Conservation (phyloP, 2,888 invertebrate genomes). For the Eristalis pertinax region DNA sequence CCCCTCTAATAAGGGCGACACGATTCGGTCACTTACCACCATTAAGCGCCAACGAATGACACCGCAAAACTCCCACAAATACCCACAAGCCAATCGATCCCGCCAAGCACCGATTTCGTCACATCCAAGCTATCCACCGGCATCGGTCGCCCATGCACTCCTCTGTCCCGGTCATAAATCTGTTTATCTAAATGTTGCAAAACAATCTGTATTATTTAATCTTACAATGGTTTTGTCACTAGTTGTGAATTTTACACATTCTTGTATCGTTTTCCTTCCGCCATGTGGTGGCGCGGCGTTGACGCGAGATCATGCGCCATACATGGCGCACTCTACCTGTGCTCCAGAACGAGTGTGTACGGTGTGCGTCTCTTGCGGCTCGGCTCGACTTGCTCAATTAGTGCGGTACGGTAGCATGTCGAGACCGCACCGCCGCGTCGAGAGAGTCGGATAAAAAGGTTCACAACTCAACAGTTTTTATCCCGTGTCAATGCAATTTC, state of each 20-base stretch:
- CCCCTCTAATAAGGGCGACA: conserved; percentile 43
- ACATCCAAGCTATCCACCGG: conserved; percentile 1
- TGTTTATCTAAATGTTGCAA: conserved; percentile 63
- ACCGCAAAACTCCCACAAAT: conserved; percentile 5
- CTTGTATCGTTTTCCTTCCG: conserved; percentile 57
- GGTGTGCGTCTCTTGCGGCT: conserved; percentile 34
- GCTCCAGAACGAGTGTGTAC: conserved; percentile 42
- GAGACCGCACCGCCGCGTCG: neutral
- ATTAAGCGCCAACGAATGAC: conserved; percentile 16
- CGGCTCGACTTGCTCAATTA: conserved; percentile 39
- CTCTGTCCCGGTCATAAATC: conserved; percentile 46
- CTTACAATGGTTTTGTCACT: conserved; percentile 70
- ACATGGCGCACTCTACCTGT: conserved; percentile 25
- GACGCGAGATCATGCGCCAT: conserved; percentile 21
- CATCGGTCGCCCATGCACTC: neutral
- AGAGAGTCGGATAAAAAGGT: neutral
- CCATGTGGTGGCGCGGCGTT: conserved; percentile 10
- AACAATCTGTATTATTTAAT: conserved; percentile 63
- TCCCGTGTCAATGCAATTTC: conserved; percentile 43
- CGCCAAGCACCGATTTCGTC: conserved; percentile 43
- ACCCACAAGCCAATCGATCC: conserved; percentile 47
- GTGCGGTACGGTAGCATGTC: conserved; percentile 21
- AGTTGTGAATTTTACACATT: conserved; percentile 68
- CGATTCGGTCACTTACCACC: conserved; percentile 1
- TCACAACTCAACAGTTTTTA: neutral